Evolutionary conservation across 2,113 vertebrate genomes (phyloP), one percentile per base, ranked within the genome.

Genomic region (Corapipo altera): DNA sequence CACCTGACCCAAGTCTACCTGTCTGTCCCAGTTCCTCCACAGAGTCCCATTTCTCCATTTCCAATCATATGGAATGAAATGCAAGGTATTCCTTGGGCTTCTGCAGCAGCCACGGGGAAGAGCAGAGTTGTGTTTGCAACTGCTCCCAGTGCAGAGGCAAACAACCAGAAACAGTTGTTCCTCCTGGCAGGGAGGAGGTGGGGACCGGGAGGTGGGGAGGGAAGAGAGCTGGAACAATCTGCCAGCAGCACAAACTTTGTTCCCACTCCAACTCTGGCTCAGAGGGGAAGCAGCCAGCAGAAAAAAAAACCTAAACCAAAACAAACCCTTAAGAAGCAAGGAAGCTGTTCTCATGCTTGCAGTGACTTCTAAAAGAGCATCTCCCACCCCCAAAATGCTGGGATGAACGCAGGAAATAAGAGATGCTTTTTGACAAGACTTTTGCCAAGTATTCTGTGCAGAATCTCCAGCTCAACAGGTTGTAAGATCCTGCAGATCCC

Each of bases 191-290:
- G 84, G 88, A 96, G 90, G 89, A 91, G 93, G 85, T 78, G 81
- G 95, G 88, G 95, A 93, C 90, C 44, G 9, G 78, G 79, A 93
- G 83, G 85, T 83, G 95, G 88, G 94, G 92, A 96, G 92, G 94
- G 74, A 91, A 76, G 84, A 85, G 89, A 85, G 88, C 24, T 84
- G 54, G 49, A 92, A 84, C 83, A 91, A 86, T 93, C 93, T 90
- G 91, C 93, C 93, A 93, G 91, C 89, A 93, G 79, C 78, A 62
- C 85, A 54, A 76, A 96, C 92, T 93, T 89, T 96, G 93, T 94
- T 95, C 75, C 16, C 82, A 52, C 93, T 94, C 94, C 95, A 95
- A 20, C 85, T 94, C 93, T 80, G 93, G 27, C 85, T 91, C 93
- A 73, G 46, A 93, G 76, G 78, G 87, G 95, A 91, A 91, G 77